phyloP scores from a whole-genome alignment of 2,797 vertebrate genomes.

The Masticophis lateralis region DNA sequence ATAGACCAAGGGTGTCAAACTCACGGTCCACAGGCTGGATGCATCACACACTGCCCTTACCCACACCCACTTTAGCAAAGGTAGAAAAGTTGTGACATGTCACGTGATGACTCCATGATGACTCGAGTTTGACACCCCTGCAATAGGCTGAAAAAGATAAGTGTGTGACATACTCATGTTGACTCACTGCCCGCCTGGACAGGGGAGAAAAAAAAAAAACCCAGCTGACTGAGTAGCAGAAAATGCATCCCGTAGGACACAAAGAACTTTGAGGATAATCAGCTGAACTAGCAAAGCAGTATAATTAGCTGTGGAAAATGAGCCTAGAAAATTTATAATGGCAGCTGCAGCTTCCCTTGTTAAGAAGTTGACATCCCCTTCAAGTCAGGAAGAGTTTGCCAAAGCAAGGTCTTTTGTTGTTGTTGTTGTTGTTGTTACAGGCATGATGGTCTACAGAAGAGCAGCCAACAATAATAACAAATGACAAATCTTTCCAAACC shows the following conservation, averaged over 20 bases:
- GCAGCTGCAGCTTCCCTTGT: not conserved
- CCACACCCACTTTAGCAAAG: no score
- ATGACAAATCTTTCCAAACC: not conserved
- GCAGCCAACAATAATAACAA: not conserved
- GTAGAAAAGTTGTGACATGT: no score
- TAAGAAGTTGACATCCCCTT: not conserved
- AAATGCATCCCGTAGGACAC: not conserved
- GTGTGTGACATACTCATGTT: not conserved
- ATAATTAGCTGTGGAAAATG: not conserved
- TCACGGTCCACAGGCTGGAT: no score
- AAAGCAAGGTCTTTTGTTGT: not conserved
- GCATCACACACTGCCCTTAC: no score
- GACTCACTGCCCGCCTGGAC: not conserved
- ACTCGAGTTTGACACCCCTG: no score
- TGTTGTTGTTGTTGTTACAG: not conserved
- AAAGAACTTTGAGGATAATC: not conserved
- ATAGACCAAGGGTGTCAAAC: not conserved
- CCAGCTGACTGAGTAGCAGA: not conserved
- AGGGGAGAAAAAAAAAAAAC: no score
- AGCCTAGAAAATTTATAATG: not conserved
- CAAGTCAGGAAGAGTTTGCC: not conserved
- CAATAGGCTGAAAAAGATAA: not conserved
- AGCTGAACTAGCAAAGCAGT: not conserved
- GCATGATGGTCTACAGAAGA: not conserved
- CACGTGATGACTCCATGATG: no score